These are phyloP conservation scores for Hydrotaea cyrtoneurina DNA, from an alignment of 2,888 invertebrate species.

Conservation along the genomic window DNA sequence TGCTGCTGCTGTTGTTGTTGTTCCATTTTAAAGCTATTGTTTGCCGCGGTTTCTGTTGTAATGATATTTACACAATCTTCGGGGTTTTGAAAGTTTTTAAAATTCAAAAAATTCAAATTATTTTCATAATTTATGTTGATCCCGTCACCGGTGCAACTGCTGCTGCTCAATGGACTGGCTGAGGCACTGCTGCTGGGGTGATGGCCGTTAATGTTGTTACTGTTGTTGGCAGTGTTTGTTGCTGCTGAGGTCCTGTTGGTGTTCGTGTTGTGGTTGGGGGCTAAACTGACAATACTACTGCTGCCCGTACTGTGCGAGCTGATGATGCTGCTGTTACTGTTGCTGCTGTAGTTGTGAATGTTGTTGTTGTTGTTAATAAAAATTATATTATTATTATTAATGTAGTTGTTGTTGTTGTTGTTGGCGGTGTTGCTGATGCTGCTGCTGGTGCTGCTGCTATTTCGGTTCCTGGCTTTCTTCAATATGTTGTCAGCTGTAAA, in stretches of 20 bases:
- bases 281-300: slow-evolving; percentile 22
- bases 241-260: background rate
- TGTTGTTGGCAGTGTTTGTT: background rate
- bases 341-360: slow-evolving; percentile 59
- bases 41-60: background rate
- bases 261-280: background rate
- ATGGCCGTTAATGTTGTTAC: background rate
- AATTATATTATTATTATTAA: slow-evolving; percentile 17
- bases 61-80: slow-evolving; percentile 9
- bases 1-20: slow-evolving; percentile 38
- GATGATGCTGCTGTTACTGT: slow-evolving; percentile 52
- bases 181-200: slow-evolving; percentile 22
- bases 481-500: slow-evolving; percentile 56
- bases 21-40: slow-evolving; percentile 54
- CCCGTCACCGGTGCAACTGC: slow-evolving; percentile 17
- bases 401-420: slow-evolving; percentile 42
- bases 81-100: slow-evolving; percentile 18
- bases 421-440: slow-evolving; percentile 41
- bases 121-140: slow-evolving; percentile 62
- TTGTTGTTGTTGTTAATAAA: slow-evolving; percentile 38
- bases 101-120: slow-evolving; percentile 65
- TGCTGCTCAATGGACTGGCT: slow-evolving; percentile 26
- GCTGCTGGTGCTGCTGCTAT: slow-evolving; percentile 37
- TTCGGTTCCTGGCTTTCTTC: slow-evolving; percentile 36
- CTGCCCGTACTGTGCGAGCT: slow-evolving; percentile 38